Base-by-base conservation (phyloP, 2,888 invertebrate species). In the Sinotaia quadrata region DNA sequence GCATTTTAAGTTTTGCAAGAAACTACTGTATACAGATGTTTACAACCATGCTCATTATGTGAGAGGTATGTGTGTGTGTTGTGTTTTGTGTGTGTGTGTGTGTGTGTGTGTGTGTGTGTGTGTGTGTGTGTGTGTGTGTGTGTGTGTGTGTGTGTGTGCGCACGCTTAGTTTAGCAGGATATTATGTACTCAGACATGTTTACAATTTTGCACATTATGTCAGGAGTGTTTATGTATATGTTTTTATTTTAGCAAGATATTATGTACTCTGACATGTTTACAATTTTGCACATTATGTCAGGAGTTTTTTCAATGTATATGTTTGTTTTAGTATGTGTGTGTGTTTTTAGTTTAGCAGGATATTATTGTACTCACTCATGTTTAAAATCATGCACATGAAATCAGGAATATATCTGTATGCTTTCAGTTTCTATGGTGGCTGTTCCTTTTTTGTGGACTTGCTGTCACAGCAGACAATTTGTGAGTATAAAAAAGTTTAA, bases 401-500 rank as follows among this genome's bases (percentile, higher is more conserved):
- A n/a, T n/a, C n/a, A n/a, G n/a, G n/a, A n/a, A n/a, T 47, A 7
- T 47, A 12, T 21, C 24, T 47, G 8, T 47, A 12, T 24, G n/a
- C 8, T 47, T 87, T 8, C 81, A 89, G 83, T 68, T 88, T 41
- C 8, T 90, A 0, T 91, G 90, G 90, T 85, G 90, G 75, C 62
- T 89, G 2, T 88, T 91, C 68, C 84, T 91, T 63, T 92, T 91
- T 76, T 80, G 90, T 47, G 89, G 90, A 27, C 85, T 92, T 57
- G 91, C 90, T 2, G 89, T 89, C 2, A 90, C 91, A 1, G 90
- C 91, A 1, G 91, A 92, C 82, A 90, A 90, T 84, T 91, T 91
- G 92, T 92, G 87, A 90, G 89, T 87, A 69, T 12, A 24, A 7
- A 21, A n/a, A 31, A 3, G n/a, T n/a, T n/a, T n/a, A n/a, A n/a